Conservation (phyloP, 2,113 vertebrate species). For the Barnardius zonarius region DNA sequence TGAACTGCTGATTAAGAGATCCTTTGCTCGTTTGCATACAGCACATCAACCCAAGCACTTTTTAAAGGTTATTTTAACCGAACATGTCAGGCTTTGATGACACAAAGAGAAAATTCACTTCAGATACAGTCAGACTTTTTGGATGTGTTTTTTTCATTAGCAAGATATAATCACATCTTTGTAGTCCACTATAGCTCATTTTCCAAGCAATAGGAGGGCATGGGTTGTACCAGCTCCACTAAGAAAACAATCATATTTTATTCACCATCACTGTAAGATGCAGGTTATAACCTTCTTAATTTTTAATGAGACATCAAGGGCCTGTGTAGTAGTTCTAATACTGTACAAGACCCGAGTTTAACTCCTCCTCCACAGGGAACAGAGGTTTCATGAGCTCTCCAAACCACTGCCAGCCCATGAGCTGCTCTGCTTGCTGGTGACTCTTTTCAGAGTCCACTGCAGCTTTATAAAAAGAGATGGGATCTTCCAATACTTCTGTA, state of each 20-base stretch:
- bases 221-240: neutral
- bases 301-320: neutral
- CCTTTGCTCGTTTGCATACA: neutral
- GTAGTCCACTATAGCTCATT: neutral
- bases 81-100: neutral
- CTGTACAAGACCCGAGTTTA: neutral
- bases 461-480: neutral
- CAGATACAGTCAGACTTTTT: neutral
- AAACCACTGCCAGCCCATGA: fast-evolving
- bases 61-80: neutral
- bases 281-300: neutral
- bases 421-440: neutral
- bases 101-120: neutral
- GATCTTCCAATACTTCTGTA: too few species aligned
- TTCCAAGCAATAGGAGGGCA: neutral
- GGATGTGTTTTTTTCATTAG: neutral
- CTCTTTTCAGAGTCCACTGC: neutral
- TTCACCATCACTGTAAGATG: neutral
- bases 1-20: conserved; percentile 34
- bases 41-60: neutral
- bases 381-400: neutral
- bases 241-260: neutral
- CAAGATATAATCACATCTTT: neutral
- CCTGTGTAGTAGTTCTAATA: neutral
- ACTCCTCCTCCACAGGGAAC: neutral